Evolutionary conservation across 2,888 invertebrate species (phyloP).

Genomic region (Mayetiola destructor): DNA sequence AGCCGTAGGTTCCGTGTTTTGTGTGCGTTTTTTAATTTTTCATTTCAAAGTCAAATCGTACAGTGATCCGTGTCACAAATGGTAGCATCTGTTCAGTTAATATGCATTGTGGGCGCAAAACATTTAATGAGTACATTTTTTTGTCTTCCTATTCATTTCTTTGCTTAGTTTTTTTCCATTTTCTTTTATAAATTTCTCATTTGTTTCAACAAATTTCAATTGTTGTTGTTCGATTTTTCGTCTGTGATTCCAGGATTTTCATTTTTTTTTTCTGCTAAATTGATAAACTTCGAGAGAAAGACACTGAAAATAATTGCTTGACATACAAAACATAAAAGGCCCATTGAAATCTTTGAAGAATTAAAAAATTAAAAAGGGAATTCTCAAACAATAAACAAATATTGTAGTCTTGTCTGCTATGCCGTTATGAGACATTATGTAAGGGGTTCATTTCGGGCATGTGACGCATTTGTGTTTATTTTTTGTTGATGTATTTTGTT

Average conservation of each 20-base stretch:
- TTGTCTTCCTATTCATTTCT: background rate
- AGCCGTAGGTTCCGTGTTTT: too few species aligned
- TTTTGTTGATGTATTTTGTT: too few species aligned
- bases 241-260: too few species aligned
- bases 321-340: background rate
- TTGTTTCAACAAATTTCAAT: slow-evolving; percentile 9
- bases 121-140: slow-evolving; percentile 3
- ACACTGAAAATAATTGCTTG: slow-evolving; percentile 12
- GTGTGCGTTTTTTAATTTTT: background rate
- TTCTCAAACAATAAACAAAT: background rate
- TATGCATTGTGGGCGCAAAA: slow-evolving; percentile 9
- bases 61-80: background rate
- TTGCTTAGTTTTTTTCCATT: too few species aligned
- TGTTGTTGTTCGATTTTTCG: background rate
- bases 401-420: too few species aligned
- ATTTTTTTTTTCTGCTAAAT: too few species aligned
- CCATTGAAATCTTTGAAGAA: background rate
- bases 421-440: too few species aligned
- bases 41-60: background rate
- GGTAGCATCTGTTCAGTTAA: slow-evolving; percentile 11
- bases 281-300: too few species aligned
- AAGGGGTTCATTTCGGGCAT: too few species aligned
- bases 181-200: background rate
- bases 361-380: background rate
- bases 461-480: too few species aligned